A percentile compares a stretch with the other conserved stretches of the same genome.
Conservation (phyloP, 2,888 invertebrate species). For the Diachrysia chrysitis region DNA sequence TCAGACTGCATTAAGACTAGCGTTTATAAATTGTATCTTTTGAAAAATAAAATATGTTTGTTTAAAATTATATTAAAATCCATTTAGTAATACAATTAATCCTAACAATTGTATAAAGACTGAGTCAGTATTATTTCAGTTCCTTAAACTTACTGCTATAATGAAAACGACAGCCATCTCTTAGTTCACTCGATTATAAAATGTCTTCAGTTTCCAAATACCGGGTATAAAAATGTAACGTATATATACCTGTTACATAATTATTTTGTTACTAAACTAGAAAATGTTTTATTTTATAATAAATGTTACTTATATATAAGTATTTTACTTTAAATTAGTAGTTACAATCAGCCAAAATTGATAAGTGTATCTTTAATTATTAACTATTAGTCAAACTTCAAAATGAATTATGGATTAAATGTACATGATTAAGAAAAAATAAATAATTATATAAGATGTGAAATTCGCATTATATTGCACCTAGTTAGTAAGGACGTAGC, state of each 20-base stretch:
- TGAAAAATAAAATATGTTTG: slow-evolving; percentile 30
- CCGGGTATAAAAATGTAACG: slow-evolving; percentile 9
- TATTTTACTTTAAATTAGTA: slow-evolving; percentile 57
- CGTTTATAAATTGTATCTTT: slow-evolving; percentile 43
- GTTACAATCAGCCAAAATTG: slow-evolving; percentile 63
- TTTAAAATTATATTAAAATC: slow-evolving; percentile 24
- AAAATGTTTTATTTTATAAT: slow-evolving; percentile 31
- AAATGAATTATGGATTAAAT: slow-evolving; percentile 67
- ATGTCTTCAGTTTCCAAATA: slow-evolving; percentile 26
- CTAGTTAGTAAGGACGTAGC: slow-evolving; percentile 82
- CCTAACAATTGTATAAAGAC: slow-evolving; percentile 62
- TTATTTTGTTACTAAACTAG: slow-evolving; percentile 11
- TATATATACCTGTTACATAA: slow-evolving; percentile 10
- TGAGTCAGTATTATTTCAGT: slow-evolving; percentile 54
- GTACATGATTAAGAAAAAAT: slow-evolving; percentile 69
- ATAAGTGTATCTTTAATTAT: slow-evolving; percentile 56
- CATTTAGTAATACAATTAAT: slow-evolving; percentile 49
- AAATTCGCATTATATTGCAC: slow-evolving; percentile 85
- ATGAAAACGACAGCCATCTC: slow-evolving; percentile 42
- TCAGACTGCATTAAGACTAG: slow-evolving; percentile 55
- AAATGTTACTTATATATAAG: slow-evolving; percentile 24
- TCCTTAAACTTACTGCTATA: slow-evolving; percentile 34
- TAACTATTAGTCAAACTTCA: slow-evolving; percentile 64
- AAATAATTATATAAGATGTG: slow-evolving; percentile 70
- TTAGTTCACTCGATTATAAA: slow-evolving; percentile 45